Base-by-base conservation (phyloP, 2,888 invertebrate genomes). In the Pheosia tremula region DNA sequence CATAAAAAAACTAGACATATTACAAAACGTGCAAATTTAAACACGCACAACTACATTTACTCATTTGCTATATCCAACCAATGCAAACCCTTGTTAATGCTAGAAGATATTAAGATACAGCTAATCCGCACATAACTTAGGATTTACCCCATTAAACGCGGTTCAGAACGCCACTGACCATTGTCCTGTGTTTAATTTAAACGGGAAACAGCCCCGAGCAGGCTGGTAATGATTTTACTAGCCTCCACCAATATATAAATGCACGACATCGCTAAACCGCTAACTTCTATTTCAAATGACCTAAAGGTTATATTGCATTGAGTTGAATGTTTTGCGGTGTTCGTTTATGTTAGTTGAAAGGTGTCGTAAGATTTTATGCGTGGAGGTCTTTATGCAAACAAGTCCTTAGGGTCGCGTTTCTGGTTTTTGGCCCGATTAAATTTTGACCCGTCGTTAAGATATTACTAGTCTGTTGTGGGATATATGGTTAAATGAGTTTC, bases 61-160 rank as follows among this genome's bases (percentile, higher is more conserved):
- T 63, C 56, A 61, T 66, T 56, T 55, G 37, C 57, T 54, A 47
- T 59, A 66, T 60, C 61, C 38, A 38, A 39, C 65, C 72, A 80
- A 75, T 78, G 74, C 67, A 59, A 66, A 67, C 80, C 84, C 80
- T 77, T 75, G 84, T 84, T 90, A 91, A 91, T 88, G 83, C 83
- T 71, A 74, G 77, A 77, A 83, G 87, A 89, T 91, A 93, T 91
- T 89, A 91, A 93, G 93, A 93, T 93, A 92, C 81, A 83, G 89
- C 89, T 93, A 93, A 93, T 93, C 93, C 90, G 74, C 85, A 84
- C 93, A 91, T 93, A 93, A 93, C 92, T 93, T 91, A 93, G 92
- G 91, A 89, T 92, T 84, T 87, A 81, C 84, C 83, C 84, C 84
- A 88, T 88, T 88, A 87, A 87, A 83, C 80, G 83, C 78, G 80